Evolutionary conservation across 2,797 vertebrate genomes (phyloP), one percentile per base, ranked within the genome.

Genomic region (Dicrostonyx torquatus): DNA sequence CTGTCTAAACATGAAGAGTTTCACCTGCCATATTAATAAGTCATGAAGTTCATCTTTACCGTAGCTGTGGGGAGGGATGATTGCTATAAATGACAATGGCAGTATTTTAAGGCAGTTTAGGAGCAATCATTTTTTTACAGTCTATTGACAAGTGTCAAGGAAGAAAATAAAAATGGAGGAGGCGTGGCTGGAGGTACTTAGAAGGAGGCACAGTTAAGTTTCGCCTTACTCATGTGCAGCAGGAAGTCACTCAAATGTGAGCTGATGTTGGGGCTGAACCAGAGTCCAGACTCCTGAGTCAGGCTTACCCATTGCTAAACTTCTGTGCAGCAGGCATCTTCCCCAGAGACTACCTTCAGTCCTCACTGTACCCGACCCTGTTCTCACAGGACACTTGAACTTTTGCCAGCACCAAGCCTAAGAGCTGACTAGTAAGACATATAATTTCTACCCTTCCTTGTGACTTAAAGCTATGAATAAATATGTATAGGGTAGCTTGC

Each of bases 111-210:
- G 84, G 13, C 15, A 37, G 34, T 68, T 60, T 72, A 88, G 60
- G 79, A 86, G 68, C 18, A 82, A 87, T n/a, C 2, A 11, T 87
- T 76, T 79, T 60, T 82, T 84, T n/a, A 55, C 8, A 73, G 50
- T 66, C 31, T 45, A 93, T 50, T 55, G 76, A 93, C 76, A 72
- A 84, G 6, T 92, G 60, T 68, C 50, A 78, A 66, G 34, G 50
- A 66, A 58, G 87, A 60, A 79, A 94, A 62, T 60, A 79, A 86
- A 94, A 43, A 86, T 43, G 50, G 64, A 85, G 12, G n/a, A 50
- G 34, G 53, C 17, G 37, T 77, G 53, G 17, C 60, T 55, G 29
- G 34, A 72, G n/a, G 26, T 26, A 50, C 53, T 72, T 43, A 18
- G 45, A 89, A 40, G 2, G 37, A 77, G 82, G 31, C 73, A 68